Base-by-base conservation (phyloP, 2,797 vertebrate species). In the Leucoraja ocellata region DNA sequence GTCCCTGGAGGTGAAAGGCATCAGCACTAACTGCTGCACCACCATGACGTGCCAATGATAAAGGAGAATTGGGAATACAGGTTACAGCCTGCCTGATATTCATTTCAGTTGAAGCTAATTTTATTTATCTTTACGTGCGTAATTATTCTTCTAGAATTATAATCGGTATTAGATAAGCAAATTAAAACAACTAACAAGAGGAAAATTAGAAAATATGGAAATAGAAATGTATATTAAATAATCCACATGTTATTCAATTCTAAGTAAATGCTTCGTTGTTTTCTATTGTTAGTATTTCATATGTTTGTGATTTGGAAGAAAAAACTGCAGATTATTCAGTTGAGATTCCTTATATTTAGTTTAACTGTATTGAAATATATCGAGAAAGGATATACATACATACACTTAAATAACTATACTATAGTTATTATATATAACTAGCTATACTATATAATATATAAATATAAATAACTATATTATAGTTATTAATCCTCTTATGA, bases 61-160 rank as follows among this genome's bases (percentile, higher is more conserved):
- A 81, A 93, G 1, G 18, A 93, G 1, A 23, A 93, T 88, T 94
- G 93, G n/a, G 0, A 74, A 91, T 68, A 21, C 63, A 68, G 68
- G 68, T 88, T 88, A 68, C n/a, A 88, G 14, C n/a, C 32, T 10
- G 16, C 63, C 93, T 93, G 93, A 79, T 88, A 78, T 36, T 91
- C 81, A 93, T 93, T 94, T 93, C 93, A 86, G 93, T 93, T 94
- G 46, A 65, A 80, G 46, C 11, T 54, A 28, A 83, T 58, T 61
- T 83, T 25, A 21, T 6, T 68, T 88, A 25, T 25, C 63, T 65
- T 65, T 86, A 63, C 32, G 18, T 32, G 68, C 8, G 63, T 32
- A 88, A 65, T 61, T 68, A 36, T 65, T 68, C 32, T 14, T 68
- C 16, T 0, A 46, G 1, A n/a, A 54, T 58, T 58, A 74, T 28